Evolutionary conservation across 2,888 invertebrate species (phyloP).

Genomic region (Coelogynopora nodosa): DNA sequence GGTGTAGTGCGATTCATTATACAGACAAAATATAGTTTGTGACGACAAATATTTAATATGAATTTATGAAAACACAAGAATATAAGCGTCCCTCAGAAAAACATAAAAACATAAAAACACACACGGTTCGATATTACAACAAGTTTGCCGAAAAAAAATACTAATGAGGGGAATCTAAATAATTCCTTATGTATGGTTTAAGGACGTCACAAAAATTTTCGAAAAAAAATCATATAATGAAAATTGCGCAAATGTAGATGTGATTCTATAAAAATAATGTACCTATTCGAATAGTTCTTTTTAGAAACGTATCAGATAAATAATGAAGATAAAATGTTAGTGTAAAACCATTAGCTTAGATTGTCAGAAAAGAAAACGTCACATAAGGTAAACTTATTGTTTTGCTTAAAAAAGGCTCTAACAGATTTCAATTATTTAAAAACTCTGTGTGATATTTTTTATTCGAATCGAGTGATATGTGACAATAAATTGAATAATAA

Average conservation of each 20-base stretch:
- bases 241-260: too few relatives aligned
- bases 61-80: neutral
- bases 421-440: neutral
- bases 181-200: neutral
- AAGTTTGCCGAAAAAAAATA: conserved; percentile 21
- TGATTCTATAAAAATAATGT: too few relatives aligned
- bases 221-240: neutral
- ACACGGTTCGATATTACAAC: neutral
- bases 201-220: neutral
- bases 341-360: neutral
- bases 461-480: neutral
- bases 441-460: neutral
- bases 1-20: neutral
- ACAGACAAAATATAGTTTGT: neutral
- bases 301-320: neutral
- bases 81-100: too few relatives aligned
- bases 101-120: conserved; percentile 7
- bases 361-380: neutral
- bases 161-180: neutral
- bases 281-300: too few relatives aligned
- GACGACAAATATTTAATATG: neutral
- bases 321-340: neutral
- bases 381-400: neutral
- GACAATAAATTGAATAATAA: neutral
- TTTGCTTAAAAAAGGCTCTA: neutral